Conservation (phyloP, 2,113 vertebrate species). For the Amazona guildingii region DNA sequence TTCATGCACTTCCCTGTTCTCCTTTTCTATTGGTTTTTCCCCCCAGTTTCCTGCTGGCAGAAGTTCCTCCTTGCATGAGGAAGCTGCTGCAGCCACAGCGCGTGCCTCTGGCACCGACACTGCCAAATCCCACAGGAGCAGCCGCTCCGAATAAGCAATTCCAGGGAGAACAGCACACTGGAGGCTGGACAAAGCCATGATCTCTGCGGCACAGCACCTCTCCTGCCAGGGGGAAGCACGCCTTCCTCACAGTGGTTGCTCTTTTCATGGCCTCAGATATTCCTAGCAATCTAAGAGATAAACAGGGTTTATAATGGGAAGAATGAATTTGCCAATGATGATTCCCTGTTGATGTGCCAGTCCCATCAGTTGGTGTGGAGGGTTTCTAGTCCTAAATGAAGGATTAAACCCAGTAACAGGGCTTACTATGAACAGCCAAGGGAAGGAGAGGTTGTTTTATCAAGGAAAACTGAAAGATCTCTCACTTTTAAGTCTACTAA, state of each 20-base stretch:
- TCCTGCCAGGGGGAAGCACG: rapidly evolving
- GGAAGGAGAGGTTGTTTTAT: background rate
- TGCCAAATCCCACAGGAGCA: background rate
- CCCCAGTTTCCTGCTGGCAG: background rate
- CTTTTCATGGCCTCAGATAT: background rate
- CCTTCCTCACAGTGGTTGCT: background rate
- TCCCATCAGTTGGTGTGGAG: background rate
- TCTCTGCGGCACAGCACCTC: background rate
- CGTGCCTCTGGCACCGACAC: rapidly evolving
- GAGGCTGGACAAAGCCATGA: background rate
- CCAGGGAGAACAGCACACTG: rapidly evolving
- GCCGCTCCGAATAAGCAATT: rapidly evolving
- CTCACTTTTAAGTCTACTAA: background rate
- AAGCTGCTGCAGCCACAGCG: rapidly evolving
- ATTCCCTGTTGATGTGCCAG: rapidly evolving
- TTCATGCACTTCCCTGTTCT: background rate
- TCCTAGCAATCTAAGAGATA: background rate
- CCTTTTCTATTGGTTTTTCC: background rate
- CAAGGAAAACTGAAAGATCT: background rate
- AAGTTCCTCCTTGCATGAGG: background rate
- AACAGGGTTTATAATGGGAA: background rate
- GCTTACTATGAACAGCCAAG: background rate
- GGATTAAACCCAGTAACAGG: background rate
- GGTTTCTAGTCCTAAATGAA: background rate
- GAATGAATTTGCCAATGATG: background rate